Evolutionary conservation across 2,888 invertebrate species (phyloP).

Genomic region (Polietes domitor): DNA sequence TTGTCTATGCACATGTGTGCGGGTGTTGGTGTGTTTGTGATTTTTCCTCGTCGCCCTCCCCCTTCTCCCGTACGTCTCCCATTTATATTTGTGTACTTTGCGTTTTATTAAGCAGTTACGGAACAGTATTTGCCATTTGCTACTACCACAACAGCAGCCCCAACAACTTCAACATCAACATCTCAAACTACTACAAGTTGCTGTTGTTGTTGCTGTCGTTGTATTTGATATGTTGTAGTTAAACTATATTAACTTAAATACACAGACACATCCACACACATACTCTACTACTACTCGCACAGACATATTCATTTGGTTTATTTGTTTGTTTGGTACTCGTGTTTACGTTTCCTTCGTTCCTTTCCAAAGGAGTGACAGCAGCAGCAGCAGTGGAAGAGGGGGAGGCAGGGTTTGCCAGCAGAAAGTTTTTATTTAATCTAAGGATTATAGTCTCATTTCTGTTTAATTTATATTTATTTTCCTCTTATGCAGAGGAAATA

Average conservation of each 20-base stretch:
- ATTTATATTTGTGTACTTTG: conserved; percentile 22
- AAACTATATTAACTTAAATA: conserved; percentile 33
- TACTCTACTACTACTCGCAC: neutral
- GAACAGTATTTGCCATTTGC: conserved; percentile 34
- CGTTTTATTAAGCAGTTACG: conserved; percentile 37
- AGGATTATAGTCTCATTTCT: conserved; percentile 29
- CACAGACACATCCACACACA: conserved; percentile 13
- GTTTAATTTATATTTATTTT: conserved; percentile 35
- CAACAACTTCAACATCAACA: neutral
- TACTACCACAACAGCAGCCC: neutral
- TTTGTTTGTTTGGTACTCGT: conserved; percentile 23
- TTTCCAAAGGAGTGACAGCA: neutral
- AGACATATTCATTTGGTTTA: conserved; percentile 20
- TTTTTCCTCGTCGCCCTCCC: neutral
- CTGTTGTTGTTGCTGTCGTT: neutral
- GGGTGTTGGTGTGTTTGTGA: neutral
- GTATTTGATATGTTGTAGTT: conserved; percentile 21
- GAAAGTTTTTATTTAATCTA: conserved; percentile 33
- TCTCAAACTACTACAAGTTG: neutral
- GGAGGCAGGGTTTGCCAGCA: too few relatives aligned
- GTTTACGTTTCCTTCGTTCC: conserved; percentile 14
- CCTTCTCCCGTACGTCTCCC: neutral
- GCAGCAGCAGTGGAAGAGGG: neutral
- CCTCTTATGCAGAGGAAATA: neutral
- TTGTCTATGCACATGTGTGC: neutral